phyloP scores from a whole-genome alignment of 2,888 invertebrate genomes.

The Mystacides longicornis region DNA sequence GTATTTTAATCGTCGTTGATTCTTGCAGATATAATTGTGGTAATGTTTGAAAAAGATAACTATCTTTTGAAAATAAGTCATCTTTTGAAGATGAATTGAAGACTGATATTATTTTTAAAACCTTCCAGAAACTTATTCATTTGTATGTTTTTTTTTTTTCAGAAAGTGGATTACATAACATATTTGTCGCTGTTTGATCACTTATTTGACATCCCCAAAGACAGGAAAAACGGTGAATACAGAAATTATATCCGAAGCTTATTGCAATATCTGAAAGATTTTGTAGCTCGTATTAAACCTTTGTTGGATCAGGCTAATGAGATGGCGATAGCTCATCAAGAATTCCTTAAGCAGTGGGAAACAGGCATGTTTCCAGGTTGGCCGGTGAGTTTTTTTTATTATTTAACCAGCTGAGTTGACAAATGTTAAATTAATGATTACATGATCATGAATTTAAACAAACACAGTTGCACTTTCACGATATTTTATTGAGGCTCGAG shows the following conservation, averaged over 20 bases:
- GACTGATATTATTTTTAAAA: not conserved
- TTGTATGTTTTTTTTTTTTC: constrained; percentile 28
- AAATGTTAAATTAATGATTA: not conserved
- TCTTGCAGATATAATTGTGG: too few species aligned
- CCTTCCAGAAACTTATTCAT: too few species aligned
- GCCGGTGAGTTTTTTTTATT: constrained; percentile 53
- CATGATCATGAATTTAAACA: not conserved
- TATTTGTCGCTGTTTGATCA: constrained; percentile 93
- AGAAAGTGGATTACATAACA: constrained; percentile 91
- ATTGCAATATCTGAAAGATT: constrained; percentile 79
- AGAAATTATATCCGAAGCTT: constrained; percentile 76
- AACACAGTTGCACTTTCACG: too few species aligned
- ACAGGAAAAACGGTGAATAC: constrained; percentile 82
- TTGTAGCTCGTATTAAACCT: constrained; percentile 77
- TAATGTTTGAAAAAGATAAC: not conserved
- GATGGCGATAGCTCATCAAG: constrained; percentile 67
- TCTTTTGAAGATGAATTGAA: not conserved
- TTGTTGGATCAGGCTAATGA: constrained; percentile 75
- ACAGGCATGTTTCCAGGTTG: constrained; percentile 89
- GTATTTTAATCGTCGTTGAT: too few species aligned
- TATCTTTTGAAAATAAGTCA: not conserved
- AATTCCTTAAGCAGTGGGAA: constrained; percentile 83
- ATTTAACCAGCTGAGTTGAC: not conserved
- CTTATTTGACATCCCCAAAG: constrained; percentile 89
- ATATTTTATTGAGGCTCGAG: too few species aligned